These are phyloP conservation scores for Plotosus lineatus DNA, from an alignment of 2,113 vertebrate species.

Conservation along the genomic window DNA sequence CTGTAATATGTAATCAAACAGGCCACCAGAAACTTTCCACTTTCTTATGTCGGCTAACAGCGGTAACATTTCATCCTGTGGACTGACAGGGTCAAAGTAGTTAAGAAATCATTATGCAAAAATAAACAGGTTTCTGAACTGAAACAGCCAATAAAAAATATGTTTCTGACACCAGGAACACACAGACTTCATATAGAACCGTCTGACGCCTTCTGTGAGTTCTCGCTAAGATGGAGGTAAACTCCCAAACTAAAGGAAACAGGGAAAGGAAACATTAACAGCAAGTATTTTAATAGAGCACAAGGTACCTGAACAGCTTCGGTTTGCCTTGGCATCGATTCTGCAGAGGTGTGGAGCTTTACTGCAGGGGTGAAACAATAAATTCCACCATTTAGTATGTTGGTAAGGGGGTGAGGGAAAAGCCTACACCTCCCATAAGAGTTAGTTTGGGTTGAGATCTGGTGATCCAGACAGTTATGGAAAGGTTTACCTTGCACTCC, in stretches of 20 bases:
- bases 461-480: slow-evolving; percentile 11
- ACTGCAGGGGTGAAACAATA: slow-evolving; percentile 31
- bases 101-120: slow-evolving; percentile 42
- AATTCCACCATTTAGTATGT: slow-evolving; percentile 23
- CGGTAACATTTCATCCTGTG: slow-evolving; percentile 31
- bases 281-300: slow-evolving; percentile 40
- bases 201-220: slow-evolving; percentile 14
- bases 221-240: slow-evolving; percentile 36
- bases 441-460: slow-evolving; percentile 15
- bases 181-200: slow-evolving; percentile 19
- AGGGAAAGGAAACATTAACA: slow-evolving; percentile 43
- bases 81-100: slow-evolving; percentile 21
- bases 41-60: slow-evolving; percentile 20
- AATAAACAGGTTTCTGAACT: slow-evolving; percentile 20
- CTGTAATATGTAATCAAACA: slow-evolving; percentile 13
- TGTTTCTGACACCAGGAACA: slow-evolving; percentile 13
- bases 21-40: slow-evolving; percentile 36
- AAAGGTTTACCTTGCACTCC: slow-evolving; percentile 7
- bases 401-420: neutral
- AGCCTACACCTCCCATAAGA: slow-evolving; percentile 15
- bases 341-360: slow-evolving; percentile 11
- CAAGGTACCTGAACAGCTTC: slow-evolving; percentile 33
- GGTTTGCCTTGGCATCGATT: slow-evolving; percentile 28
- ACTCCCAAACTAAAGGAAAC: slow-evolving; percentile 32
- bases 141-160: slow-evolving; percentile 24